A percentile compares a stretch with the other conserved stretches of the same genome.
phyloP scores from a whole-genome alignment of 2,888 invertebrate genomes.

The Philonicus albiceps region DNA sequence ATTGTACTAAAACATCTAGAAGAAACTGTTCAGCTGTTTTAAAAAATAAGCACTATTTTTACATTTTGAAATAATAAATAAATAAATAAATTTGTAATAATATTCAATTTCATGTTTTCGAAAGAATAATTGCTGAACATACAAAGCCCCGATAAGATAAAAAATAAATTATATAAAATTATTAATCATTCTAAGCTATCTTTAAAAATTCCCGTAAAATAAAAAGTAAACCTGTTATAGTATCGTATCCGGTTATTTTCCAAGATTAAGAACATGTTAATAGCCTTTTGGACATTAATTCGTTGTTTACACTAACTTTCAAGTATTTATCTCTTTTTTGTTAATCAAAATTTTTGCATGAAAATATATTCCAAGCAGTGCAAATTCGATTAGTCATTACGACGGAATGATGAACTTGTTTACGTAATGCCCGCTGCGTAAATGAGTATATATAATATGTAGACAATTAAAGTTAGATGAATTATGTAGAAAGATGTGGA shows the following conservation, averaged over 20 bases:
- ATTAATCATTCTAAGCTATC: neutral
- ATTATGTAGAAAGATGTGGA: too few species aligned
- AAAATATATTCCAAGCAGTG: too few species aligned
- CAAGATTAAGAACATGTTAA: neutral
- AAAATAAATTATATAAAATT: neutral
- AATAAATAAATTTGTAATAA: too few species aligned
- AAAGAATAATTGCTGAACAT: neutral
- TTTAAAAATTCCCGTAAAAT: neutral
- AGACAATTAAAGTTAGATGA: too few species aligned
- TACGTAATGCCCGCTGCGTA: too few species aligned
- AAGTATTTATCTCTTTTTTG: neutral
- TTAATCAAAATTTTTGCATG: too few species aligned
- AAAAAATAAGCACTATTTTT: neutral
- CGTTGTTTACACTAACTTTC: neutral
- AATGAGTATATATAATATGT: too few species aligned
- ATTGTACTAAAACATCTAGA: neutral
- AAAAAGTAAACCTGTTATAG: neutral
- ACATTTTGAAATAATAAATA: neutral
- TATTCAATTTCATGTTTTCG: too few species aligned
- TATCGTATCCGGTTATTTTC: neutral
- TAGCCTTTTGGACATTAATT: neutral
- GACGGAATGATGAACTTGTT: too few species aligned
- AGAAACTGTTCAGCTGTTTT: neutral
- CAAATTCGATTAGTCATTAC: too few species aligned
- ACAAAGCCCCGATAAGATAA: neutral